A percentile compares a stretch with the other conserved stretches of the same genome.
Conservation (phyloP, 2,797 vertebrate species). For the Oryzias dopingdopingensis region DNA sequence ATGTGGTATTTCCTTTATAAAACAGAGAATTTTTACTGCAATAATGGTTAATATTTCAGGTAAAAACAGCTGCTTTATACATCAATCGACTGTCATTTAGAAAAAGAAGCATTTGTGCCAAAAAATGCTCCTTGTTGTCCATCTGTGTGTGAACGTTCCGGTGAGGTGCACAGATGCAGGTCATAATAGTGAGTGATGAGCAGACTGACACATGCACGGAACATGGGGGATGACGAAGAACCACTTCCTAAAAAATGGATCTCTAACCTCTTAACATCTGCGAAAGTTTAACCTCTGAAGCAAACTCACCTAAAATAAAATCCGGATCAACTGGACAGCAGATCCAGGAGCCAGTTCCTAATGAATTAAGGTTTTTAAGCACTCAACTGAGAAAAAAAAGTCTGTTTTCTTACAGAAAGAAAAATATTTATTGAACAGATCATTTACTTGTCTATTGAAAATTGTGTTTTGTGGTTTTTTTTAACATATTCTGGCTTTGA, state of each 20-base stretch:
- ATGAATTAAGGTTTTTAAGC: conserved; percentile 34
- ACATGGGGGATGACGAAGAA: neutral
- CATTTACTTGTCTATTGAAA: no score
- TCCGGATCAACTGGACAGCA: conserved; percentile 55
- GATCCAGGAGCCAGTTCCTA: conserved; percentile 45
- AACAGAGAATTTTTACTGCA: no score
- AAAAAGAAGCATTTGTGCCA: no score
- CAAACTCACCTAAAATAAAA: conserved; percentile 38
- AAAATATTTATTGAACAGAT: conserved; percentile 13
- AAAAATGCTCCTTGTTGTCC: no score
- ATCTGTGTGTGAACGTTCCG: neutral
- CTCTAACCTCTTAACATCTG: conserved; percentile 19
- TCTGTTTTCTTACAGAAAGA: conserved; percentile 1
- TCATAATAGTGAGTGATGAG: conserved; percentile 11
- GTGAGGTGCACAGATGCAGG: conserved; percentile 5
- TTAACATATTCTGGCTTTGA: no score
- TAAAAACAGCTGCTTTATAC: no score
- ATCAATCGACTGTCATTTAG: no score
- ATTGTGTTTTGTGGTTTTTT: no score
- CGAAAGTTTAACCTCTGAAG: conserved; percentile 20
- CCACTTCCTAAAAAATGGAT: conserved; percentile 5
- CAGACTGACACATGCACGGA: neutral
- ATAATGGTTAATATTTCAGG: no score
- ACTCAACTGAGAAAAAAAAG: conserved; percentile 45
- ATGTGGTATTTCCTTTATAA: no score